Evolutionary conservation across 2,888 invertebrate species (phyloP).

Genomic region (Colletes collaris): DNA sequence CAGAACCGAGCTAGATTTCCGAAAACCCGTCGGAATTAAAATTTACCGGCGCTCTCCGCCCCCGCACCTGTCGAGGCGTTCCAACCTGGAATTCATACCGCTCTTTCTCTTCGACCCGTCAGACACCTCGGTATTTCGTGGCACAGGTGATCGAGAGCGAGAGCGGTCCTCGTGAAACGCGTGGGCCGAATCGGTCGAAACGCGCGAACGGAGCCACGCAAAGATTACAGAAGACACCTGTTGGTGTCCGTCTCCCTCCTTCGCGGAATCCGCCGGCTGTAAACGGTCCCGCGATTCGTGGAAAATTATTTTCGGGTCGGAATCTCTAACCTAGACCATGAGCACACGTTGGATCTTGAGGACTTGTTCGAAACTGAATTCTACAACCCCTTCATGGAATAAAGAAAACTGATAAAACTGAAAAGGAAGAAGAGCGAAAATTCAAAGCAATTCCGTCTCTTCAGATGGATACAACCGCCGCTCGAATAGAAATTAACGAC

Average conservation of each 20-base stretch:
- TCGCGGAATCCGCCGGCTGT: slow-evolving; percentile 55
- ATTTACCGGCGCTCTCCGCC: slow-evolving; percentile 14
- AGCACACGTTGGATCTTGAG: too few relatives aligned
- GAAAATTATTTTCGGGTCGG: too few relatives aligned
- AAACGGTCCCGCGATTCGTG: slow-evolving; percentile 2
- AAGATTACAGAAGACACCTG: slow-evolving; percentile 60
- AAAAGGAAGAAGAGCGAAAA: too few relatives aligned
- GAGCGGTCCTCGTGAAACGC: slow-evolving; percentile 40
- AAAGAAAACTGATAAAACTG: too few relatives aligned
- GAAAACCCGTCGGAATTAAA: neutral
- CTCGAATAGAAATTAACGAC: slow-evolving; percentile 19
- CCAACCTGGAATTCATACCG: neutral
- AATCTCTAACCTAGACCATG: too few relatives aligned
- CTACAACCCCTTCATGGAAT: too few relatives aligned
- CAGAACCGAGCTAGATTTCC: neutral
- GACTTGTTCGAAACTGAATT: too few relatives aligned
- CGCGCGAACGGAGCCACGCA: slow-evolving; percentile 53
- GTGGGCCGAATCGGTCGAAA: slow-evolving; percentile 53
- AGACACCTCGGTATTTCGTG: neutral
- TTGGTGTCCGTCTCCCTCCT: slow-evolving; percentile 47
- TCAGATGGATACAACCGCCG: too few relatives aligned
- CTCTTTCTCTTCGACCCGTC: neutral
- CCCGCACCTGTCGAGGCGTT: slow-evolving; percentile 4
- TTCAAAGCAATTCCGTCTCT: too few relatives aligned
- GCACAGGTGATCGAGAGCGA: slow-evolving; percentile 5